Evolutionary conservation across 2,888 invertebrate species (phyloP).

Genomic region (Tanypteryx hageni): DNA sequence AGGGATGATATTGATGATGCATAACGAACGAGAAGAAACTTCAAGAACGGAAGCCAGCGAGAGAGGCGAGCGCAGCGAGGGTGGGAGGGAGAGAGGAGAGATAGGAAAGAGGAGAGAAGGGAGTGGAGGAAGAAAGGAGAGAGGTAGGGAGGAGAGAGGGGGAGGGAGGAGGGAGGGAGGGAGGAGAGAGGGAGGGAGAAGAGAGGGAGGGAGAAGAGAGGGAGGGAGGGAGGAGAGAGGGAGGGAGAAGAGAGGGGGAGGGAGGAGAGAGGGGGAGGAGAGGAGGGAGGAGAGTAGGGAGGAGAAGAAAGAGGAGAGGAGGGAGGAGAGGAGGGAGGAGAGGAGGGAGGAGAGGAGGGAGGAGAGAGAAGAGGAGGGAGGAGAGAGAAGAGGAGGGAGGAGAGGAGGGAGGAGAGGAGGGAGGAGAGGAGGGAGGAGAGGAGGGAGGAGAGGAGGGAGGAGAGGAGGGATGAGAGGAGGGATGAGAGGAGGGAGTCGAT

Average conservation of each 20-base stretch:
- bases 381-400: background rate
- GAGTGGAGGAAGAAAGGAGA: background rate
- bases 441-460: background rate
- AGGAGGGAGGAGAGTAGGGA: background rate
- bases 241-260: background rate
- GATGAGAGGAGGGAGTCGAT: background rate
- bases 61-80: background rate
- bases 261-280: slow-evolving; percentile 65
- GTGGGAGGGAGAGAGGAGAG: background rate
- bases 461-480: background rate
- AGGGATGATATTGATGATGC: no score
- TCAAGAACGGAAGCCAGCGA: background rate
- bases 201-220: background rate
- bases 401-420: slow-evolving; percentile 28
- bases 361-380: background rate
- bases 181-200: background rate
- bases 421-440: background rate
- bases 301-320: background rate
- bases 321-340: background rate
- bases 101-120: background rate
- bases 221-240: background rate
- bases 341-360: background rate
- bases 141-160: background rate
- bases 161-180: background rate
- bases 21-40: background rate